phyloP scores from a whole-genome alignment of 2,797 vertebrate genomes.

The Dallia pectoralis region DNA sequence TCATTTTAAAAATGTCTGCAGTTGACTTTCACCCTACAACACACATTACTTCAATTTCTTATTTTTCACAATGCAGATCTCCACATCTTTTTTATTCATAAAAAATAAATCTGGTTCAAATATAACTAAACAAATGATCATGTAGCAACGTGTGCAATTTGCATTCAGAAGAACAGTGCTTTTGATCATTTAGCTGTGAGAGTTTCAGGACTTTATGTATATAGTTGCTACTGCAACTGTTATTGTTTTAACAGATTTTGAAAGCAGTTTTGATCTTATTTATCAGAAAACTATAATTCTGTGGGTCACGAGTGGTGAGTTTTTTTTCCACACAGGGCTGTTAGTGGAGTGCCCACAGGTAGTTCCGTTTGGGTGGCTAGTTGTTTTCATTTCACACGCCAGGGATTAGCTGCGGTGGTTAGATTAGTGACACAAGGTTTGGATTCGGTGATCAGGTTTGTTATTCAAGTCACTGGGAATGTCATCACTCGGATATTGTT shows the following conservation, averaged over 20 bases:
- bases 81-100: background rate
- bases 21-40: background rate
- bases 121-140: conserved; percentile 17
- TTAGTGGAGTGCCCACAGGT: too few species aligned
- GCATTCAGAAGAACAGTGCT: background rate
- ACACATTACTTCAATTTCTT: background rate
- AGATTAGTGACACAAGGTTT: too few species aligned
- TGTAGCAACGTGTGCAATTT: conserved; percentile 20
- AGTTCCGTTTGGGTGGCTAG: too few species aligned
- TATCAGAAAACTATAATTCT: too few species aligned
- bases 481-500: too few species aligned
- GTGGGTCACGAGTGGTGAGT: too few species aligned
- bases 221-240: background rate
- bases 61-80: background rate
- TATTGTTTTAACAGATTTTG: background rate
- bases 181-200: conserved; percentile 16
- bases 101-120: background rate
- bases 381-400: too few species aligned
- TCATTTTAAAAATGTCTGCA: background rate
- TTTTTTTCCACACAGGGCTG: too few species aligned
- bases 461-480: too few species aligned
- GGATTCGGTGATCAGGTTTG: too few species aligned
- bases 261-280: too few species aligned
- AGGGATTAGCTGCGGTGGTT: too few species aligned
- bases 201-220: background rate